A percentile compares a stretch with the other conserved stretches of the same genome.
These are phyloP conservation scores for Mizuhopecten yessoensis DNA, from an alignment of 1,140 invertebrate genomes.

Conservation along the genomic window DNA sequence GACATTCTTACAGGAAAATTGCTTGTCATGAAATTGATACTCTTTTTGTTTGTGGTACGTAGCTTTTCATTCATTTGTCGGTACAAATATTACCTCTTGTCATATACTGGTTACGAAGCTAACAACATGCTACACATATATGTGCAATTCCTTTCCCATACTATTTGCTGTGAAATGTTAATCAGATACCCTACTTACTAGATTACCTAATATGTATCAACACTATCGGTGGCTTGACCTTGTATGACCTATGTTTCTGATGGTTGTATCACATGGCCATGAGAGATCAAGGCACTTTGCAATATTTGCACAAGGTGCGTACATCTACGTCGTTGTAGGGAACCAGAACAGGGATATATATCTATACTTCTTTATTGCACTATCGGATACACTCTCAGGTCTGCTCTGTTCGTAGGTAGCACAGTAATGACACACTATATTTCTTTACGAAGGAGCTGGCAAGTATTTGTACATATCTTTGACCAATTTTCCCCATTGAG, in stretches of 20 bases:
- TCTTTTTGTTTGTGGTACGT: neutral
- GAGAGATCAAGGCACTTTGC: neutral
- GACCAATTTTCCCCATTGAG: too few relatives aligned
- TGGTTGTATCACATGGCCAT: neutral
- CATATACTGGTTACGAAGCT: neutral
- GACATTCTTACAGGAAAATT: neutral
- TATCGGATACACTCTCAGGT: too few relatives aligned
- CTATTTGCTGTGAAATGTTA: neutral
- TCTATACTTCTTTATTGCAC: too few relatives aligned
- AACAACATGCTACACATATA: neutral
- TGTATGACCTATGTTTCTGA: neutral
- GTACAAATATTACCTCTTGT: neutral
- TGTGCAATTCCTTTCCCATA: neutral
- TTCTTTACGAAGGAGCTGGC: too few relatives aligned
- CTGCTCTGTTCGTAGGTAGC: too few relatives aligned
- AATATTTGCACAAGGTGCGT: neutral
- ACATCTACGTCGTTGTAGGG: too few relatives aligned
- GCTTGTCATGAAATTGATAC: constrained; percentile 23
- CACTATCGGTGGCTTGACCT: neutral
- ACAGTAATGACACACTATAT: too few relatives aligned
- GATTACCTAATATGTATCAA: neutral
- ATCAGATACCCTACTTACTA: neutral
- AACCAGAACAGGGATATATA: too few relatives aligned
- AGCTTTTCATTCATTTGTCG: neutral
- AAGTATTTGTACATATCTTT: too few relatives aligned